Conservation (phyloP, 2,797 vertebrate species). For the Eospalax fontanierii region DNA sequence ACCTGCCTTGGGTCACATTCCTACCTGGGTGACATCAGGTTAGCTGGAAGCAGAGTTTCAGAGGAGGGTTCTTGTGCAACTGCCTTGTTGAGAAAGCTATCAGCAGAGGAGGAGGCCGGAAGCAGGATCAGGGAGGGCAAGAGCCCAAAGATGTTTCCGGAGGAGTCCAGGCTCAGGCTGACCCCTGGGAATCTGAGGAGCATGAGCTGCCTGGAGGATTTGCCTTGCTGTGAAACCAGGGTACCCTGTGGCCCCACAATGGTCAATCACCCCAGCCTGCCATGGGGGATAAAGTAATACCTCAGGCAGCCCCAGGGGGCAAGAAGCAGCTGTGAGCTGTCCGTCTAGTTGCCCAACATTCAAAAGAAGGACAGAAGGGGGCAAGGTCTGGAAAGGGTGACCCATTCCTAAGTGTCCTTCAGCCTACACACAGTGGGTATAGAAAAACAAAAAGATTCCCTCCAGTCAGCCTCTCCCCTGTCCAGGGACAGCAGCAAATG, state of each 20-base stretch:
- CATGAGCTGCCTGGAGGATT: too few relatives aligned
- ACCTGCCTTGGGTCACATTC: slow-evolving; percentile 10
- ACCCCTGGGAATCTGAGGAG: not conserved
- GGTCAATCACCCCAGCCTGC: not conserved
- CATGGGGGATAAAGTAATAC: not conserved
- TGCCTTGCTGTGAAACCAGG: not conserved
- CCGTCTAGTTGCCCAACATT: not conserved
- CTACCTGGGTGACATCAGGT: not conserved
- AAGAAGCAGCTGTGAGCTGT: not conserved
- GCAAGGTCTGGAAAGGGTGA: not conserved
- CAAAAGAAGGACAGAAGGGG: not conserved
- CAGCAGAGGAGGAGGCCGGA: not conserved
- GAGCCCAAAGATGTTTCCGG: slow-evolving; percentile 1
- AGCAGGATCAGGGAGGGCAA: not conserved
- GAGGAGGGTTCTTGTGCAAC: not conserved
- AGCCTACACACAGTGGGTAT: not conserved
- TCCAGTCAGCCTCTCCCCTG: not conserved
- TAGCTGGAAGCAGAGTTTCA: not conserved
- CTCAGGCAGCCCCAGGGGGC: not conserved
- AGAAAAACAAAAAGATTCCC: not conserved
- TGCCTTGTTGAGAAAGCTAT: not conserved
- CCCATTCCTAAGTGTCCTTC: not conserved
- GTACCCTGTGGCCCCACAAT: not conserved
- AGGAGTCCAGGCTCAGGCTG: not conserved
- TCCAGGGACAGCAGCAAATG: not conserved